Base-by-base conservation (phyloP, 2,888 invertebrate species). In the Nemotelus nigrinus region DNA sequence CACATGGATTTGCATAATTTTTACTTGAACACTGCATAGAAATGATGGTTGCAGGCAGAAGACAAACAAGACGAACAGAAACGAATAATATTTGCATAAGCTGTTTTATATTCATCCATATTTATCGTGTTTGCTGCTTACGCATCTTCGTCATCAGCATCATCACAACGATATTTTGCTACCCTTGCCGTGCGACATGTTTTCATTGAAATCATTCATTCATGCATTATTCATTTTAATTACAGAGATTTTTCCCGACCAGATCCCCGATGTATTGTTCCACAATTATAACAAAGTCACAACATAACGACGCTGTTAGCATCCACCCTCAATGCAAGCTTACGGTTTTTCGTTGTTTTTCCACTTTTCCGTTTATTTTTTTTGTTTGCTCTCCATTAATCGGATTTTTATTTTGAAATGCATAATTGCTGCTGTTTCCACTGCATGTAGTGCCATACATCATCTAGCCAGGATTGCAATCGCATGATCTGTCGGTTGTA, bases 161-260 rank as follows among this genome's bases (percentile, higher is more conserved):
- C 25, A 25, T 25, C 25, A 25, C 25, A 25, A 25, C 25, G 25
- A 25, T 25, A 25, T 25, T 25, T 25, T 25, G 25, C 25, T 25
- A 25, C 25, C 25, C 25, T 25, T 25, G 25, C 25, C 25, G 25
- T 25, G 41, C 63, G 10, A 4, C 63, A 43, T 41, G 10, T 63
- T 63, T 63, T 41, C 39, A 63, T 25, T 41, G 41, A 63, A 63
- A 63, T 63, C 63, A 63, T 63, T 63, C 63, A 25, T n/a, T 63
- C 63, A 63, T 63, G 43, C 63, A 63, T 63, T 63, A 63, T 63
- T 63, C 63, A 63, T 63, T 63, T 63, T 63, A 63, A 63, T 63
- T 63, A 63, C 63, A 63, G 43, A 43, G 63, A 63, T 63, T 63
- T 63, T 25, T 43, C 63, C 63, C 43, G 39, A 43, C 43, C 63